Evolutionary conservation across 2,888 invertebrate genomes (phyloP), one percentile per base, ranked within the genome.

Genomic region (Cheilosia vulpina): DNA sequence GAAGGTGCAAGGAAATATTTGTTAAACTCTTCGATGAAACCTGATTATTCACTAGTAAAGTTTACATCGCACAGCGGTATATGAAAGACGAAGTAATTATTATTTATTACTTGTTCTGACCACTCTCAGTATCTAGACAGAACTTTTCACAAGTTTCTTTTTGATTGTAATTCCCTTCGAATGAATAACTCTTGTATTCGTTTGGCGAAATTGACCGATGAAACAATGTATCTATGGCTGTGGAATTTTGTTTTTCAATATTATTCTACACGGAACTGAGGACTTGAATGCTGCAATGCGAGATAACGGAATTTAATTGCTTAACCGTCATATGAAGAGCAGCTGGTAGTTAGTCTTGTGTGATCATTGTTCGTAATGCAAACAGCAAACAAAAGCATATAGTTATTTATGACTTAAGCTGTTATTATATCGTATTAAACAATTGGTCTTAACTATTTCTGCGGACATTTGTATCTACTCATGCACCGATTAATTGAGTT

Each of bases 231-330:
- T 24, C 24, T 27, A 1, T 38, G 11, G 4, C 50, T 7, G 21
- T 21, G 6, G 21, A 13, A 50, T 13, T 21, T 21, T 4, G 0
- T 41, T 19, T 38, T 17, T 4, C 4, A 24, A 27, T 27, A 27
- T 24, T n/a, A 24, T 24, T 9, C 60, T 41, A 62, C 47, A 47
- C 47, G 62, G 31, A 47, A 62, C 31, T 27, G 27, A 47, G 2
- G 27, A 4, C n/a, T 45, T 17, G 5, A 21, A 1, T n/a, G 21
- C 3, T 2, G 4, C 24, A 43, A 7, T 24, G 19, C 53, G 31
- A 4, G 43, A 45, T 55, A 68, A 47, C 58, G 58, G 47, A 45
- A 47, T 57, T 69, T 57, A 69, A 69, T 69, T 57, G 11, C 13
- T 62, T 24, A 47, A 31, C 17, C 27, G 17, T 15, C 17, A 11